phyloP scores from a whole-genome alignment of 2,797 vertebrate species.

The Echiichthys vipera region DNA sequence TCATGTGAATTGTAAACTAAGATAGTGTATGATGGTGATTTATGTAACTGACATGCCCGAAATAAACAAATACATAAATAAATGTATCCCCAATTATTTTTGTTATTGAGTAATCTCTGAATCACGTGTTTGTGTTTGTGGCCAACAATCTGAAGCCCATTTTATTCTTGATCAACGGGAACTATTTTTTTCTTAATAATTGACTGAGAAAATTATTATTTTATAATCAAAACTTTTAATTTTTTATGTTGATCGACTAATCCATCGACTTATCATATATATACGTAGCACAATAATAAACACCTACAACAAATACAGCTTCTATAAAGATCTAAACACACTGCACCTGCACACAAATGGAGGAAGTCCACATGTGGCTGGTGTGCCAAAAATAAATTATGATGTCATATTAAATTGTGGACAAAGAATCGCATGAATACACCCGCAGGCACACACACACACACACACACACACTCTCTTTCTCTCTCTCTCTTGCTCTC shows the following conservation, averaged over 20 bases:
- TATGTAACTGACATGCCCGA: no score
- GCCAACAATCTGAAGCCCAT: background rate
- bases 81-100: background rate
- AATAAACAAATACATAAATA: no score
- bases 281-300: background rate
- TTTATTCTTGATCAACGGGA: background rate
- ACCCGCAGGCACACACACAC: background rate
- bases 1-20: no score
- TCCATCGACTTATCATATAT: background rate
- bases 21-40: no score
- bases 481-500: no score
- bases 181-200: background rate
- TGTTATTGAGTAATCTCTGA: background rate
- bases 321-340: conserved; percentile 18
- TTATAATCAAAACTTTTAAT: background rate
- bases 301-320: no score
- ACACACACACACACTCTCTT: conserved; percentile 1
- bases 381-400: conserved; percentile 61
- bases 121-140: no score
- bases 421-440: conserved; percentile 18
- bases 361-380: conserved; percentile 49
- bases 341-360: conserved; percentile 55
- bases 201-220: background rate
- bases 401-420: conserved; percentile 56
- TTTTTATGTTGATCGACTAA: background rate